Evolutionary conservation across 2,888 invertebrate species (phyloP), one percentile per base, ranked within the genome.

Genomic region (Mantis religiosa): DNA sequence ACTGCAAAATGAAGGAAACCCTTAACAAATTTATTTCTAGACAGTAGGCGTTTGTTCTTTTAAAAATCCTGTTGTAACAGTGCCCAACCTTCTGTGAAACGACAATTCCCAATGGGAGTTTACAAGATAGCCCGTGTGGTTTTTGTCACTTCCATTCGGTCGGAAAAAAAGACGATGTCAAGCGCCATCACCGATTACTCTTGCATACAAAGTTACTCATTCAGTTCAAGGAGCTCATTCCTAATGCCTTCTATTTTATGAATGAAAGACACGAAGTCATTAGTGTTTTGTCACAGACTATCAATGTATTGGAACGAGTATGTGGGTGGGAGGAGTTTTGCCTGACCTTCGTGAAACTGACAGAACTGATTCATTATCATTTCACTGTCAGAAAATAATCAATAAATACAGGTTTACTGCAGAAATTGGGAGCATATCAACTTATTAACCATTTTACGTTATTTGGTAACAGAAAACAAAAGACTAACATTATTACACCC

Each of bases 221-320:
- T 71, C 54, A 20, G 4, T 20, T 71, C 54, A 15, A 41, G 54
- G 20, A 71, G 25, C 54, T 20, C 54, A 71, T 71, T 71, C 15
- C 54, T 20, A 71, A 71, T 87, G n/a, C 34, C 41, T 82, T 87
- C 87, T 81, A 34, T 87, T 87, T 87, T 82, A 87, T 87, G 87
- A 87, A 87, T 82, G 87, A 82, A 81, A 34, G 87, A 87, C 85
- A n/a, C 25, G 47, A 87, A 82, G 87, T 34, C 82, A 87, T 87
- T 82, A 7, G 87, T 82, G 87, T 87, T 87, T 87, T 82, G 87
- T 87, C 87, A 87, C 82, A 82, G 87, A 82, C 82, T 87, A 71
- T 71, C 54, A 71, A 71, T 71, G 54, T 71, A 71, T 71, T 71
- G 54, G 54, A 71, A 71, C 54, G 82, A 82, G 34, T 12, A 54